Evolutionary conservation across 2,888 invertebrate genomes (phyloP), one percentile per base, ranked within the genome.

Genomic region (Pterobdella sp.): DNA sequence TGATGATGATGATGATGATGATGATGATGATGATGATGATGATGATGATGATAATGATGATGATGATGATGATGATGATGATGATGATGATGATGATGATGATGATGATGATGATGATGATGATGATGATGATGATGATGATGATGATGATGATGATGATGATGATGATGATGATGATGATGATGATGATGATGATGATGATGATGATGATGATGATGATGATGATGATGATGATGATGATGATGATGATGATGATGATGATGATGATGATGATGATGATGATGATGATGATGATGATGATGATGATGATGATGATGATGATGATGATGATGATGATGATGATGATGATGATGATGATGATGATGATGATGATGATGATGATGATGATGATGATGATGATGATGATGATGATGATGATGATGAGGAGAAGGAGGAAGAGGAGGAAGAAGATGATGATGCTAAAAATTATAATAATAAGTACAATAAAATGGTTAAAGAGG

Each of bases 111-210:
- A 67, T 67, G 67, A 67, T 67, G 67, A 67, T 67, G 67, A 67
- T 67, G 67, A 67, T 35, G 67, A 67, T 35, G 67, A 67, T 67
- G 67, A 67, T 67, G 67, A 67, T 35, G 36, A 67, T 71, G n/a
- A 71, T 71, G n/a, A 67, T 71, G n/a, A 71, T 71, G n/a, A 67
- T 71, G n/a, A 71, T 67, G n/a, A 67, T 71, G n/a, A 71, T 71
- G n/a, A 71, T 71, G n/a, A 71, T 71, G n/a, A 71, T 71, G n/a
- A 71, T 71, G n/a, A 71, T 71, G n/a, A 72, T 71, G 31, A 72
- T 72, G 31, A 42, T 37, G 52, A 42, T 29, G 49, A 32, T 37
- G 70, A 69, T 29, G 31, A 67, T 34, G 67, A 37, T 63, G 63
- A 71, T 71, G 49, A 73, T n/a, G 37, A 73, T 4, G 73, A 68